Conservation (phyloP, 2,888 invertebrate species). For the Cephalotes varians region DNA sequence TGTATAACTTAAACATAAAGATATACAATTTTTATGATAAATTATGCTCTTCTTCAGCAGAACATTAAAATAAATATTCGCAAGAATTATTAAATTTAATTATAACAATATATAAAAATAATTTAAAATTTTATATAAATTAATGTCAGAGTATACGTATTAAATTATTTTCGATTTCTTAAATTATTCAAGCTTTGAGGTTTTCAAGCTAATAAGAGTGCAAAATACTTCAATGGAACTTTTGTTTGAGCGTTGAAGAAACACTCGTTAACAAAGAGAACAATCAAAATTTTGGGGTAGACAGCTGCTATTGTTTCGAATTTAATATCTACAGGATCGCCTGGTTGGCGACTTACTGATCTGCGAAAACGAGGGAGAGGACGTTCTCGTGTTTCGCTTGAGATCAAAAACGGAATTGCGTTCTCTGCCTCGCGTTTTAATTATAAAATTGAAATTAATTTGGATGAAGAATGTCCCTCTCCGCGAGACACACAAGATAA, state of each 20-base stretch:
- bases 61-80: neutral
- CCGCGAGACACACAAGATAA: neutral
- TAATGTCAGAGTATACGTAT: neutral
- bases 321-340: slow-evolving; percentile 76
- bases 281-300: slow-evolving; percentile 73
- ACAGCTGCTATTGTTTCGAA: slow-evolving; percentile 70
- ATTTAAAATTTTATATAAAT: neutral
- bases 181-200: neutral
- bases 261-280: slow-evolving; percentile 19
- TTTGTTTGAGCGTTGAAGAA: neutral
- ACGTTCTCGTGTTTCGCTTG: slow-evolving; percentile 55
- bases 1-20: neutral
- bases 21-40: neutral
- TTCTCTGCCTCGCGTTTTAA: slow-evolving; percentile 59
- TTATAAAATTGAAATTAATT: slow-evolving; percentile 68
- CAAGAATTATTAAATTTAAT: neutral
- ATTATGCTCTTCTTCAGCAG: neutral
- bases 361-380: slow-evolving; percentile 58
- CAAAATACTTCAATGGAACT: neutral
- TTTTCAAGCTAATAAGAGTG: neutral
- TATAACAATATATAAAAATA: neutral
- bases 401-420: slow-evolving; percentile 58
- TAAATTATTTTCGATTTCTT: neutral
- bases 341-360: slow-evolving; percentile 75
- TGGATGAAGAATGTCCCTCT: neutral